Base-by-base conservation (phyloP, 2,113 vertebrate genomes). In the human region DNA sequence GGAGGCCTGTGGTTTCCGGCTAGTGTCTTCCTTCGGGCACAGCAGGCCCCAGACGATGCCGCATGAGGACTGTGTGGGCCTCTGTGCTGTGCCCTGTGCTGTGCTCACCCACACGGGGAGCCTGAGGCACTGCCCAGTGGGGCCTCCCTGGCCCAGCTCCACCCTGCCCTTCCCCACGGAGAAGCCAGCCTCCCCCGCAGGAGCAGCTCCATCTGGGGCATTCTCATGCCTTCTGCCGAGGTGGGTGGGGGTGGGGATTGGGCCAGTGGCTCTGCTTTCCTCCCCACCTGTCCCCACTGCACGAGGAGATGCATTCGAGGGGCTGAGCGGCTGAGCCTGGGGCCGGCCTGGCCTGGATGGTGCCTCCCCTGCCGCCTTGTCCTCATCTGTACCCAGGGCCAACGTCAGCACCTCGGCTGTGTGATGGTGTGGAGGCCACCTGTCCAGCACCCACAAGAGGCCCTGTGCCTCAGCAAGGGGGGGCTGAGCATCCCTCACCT, bases 231-330 rank as follows among this genome's bases (percentile, higher is more conserved):
- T 32, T 73, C 92, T 57, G 86, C 7, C 13, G 87, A 83, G 86
- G 82, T 38, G 59, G 92, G 64, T 40, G 18, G 81, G 48, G 68
- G 73, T 50, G 50, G 61, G 70, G 25, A 12, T 10, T 48, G 72
- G 35, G 50, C 18, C 8, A 38, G 68, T 11, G 73, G 20, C 70
- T 23, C 73, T 0, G 23, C n/a, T 3, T 11, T 43, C 83, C 22
- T 12, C 1, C 0, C 38, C 1, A 27, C 61, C 30, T 6, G 6
- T 27, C 9, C 13, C 38, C 12, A 0, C 27, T 0, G n/a, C 79
- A 1, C 0, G 0, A 2, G 64, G 83, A 27, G 75, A 35, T 0
- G 0, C 5, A 0, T 6, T 8, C 9, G 0, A 2, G 50, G 64
- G 64, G 5, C 70, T 40, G 45, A 9, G 22, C 10, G 50, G 17